phyloP scores from a whole-genome alignment of 1,140 invertebrate species.

The Hetaerina americana region DNA sequence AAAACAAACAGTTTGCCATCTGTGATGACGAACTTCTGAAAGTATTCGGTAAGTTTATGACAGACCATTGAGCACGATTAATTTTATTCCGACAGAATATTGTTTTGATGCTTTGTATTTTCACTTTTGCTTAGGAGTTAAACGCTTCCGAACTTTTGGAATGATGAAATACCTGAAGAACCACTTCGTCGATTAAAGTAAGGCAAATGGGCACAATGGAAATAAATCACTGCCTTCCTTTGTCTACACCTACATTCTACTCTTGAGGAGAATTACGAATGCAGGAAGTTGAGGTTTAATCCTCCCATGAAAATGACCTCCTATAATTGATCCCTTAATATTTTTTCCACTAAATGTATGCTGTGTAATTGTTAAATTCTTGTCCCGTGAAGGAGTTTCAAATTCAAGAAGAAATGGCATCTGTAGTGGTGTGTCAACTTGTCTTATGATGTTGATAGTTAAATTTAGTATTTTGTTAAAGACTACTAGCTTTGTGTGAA shows the following conservation, averaged over 20 bases:
- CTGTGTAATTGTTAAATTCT: neutral
- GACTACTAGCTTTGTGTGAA: neutral
- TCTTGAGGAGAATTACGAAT: neutral
- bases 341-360: neutral
- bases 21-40: constrained; percentile 83
- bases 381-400: neutral
- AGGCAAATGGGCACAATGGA: neutral
- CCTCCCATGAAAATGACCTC: neutral
- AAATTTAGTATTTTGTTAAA: neutral
- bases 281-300: neutral
- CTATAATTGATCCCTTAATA: neutral
- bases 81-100: neutral
- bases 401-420: neutral
- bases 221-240: neutral
- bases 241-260: neutral
- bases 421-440: neutral
- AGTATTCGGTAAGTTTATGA: constrained; percentile 53
- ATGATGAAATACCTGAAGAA: constrained; percentile 93
- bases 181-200: constrained; percentile 63
- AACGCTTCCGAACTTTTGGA: constrained; percentile 80
- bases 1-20: constrained; percentile 87
- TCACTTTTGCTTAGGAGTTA: constrained; percentile 43
- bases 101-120: constrained; percentile 4
- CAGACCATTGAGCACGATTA: neutral
- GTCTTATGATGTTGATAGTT: neutral